These are phyloP conservation scores for Pyrocoelia pectoralis DNA, from an alignment of 2,888 invertebrate species.

Conservation along the genomic window DNA sequence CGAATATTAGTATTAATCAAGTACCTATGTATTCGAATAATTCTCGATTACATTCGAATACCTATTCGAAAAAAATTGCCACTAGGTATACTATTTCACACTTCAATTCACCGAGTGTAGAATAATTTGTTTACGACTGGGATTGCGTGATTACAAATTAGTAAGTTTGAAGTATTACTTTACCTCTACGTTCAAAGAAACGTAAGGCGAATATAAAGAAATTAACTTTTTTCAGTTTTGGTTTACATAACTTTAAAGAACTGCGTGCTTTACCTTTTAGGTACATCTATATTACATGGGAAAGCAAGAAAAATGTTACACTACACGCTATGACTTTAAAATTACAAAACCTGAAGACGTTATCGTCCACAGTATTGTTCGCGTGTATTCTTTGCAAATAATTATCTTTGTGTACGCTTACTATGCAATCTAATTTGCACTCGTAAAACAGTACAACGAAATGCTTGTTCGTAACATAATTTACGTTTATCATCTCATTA, in stretches of 20 bases:
- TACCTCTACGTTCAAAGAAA: no score
- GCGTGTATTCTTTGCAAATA: slow-evolving; percentile 1
- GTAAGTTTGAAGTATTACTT: no score
- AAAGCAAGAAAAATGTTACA: neutral
- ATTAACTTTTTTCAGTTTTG: neutral
- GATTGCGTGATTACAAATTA: no score
- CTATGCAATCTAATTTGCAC: slow-evolving; percentile 1
- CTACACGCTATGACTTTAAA: neutral
- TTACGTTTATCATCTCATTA: neutral
- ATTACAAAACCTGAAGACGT: neutral
- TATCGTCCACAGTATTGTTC: neutral
- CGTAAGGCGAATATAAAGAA: no score
- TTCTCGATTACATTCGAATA: no score
- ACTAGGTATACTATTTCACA: no score
- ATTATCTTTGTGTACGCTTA: neutral
- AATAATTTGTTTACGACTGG: no score
- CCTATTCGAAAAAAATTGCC: no score
- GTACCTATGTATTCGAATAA: no score
- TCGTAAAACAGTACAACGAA: neutral
- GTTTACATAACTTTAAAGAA: neutral
- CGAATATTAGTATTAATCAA: no score
- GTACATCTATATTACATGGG: neutral
- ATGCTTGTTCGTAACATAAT: neutral
- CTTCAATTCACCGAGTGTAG: no score
- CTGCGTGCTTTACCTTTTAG: neutral